A percentile compares a stretch with the other conserved stretches of the same genome.
Evolutionary conservation across 2,113 vertebrate species (phyloP).

Genomic region (Chaenocephalus aceratus): DNA sequence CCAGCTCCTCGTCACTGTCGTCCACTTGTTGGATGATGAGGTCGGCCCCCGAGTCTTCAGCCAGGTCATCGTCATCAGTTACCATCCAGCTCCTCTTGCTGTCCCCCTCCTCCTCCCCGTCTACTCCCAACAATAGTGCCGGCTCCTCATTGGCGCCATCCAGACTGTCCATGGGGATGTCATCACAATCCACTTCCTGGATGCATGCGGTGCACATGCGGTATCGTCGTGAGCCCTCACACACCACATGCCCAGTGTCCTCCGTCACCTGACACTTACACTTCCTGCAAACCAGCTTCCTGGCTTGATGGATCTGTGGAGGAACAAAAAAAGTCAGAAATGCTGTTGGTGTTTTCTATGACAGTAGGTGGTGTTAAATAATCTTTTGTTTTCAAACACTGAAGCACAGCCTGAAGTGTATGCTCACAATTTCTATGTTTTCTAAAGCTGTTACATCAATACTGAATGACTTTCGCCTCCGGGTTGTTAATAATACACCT

Average conservation of each 20-base stretch:
- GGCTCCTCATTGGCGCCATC: conserved; percentile 78
- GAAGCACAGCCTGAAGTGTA: neutral
- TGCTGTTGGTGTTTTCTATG: neutral
- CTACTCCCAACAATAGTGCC: conserved; percentile 87
- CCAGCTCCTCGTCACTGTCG: conserved; percentile 93
- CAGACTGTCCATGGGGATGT: conserved; percentile 88
- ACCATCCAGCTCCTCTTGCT: conserved; percentile 86
- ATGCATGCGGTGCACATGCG: conserved; percentile 93
- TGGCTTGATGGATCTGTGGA: conserved; percentile 94
- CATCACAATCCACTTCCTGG: conserved; percentile 91
- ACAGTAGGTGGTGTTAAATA: neutral
- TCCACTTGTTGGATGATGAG: conserved; percentile 97
- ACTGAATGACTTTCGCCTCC: conserved; percentile 1
- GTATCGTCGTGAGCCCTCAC: conserved; percentile 93
- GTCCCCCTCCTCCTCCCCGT: conserved; percentile 88
- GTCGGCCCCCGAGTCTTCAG: conserved; percentile 92
- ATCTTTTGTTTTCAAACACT: neutral
- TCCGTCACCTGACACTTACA: conserved; percentile 95
- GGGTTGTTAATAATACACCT: conserved; percentile 45
- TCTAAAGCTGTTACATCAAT: neutral
- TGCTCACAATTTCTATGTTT: neutral
- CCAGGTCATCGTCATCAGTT: conserved; percentile 90
- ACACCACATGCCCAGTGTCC: conserved; percentile 93
- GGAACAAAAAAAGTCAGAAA: neutral
- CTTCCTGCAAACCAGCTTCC: conserved; percentile 96